These are phyloP conservation scores for Antheraea mylitta DNA, from an alignment of 1,140 invertebrate genomes.

Conservation along the genomic window DNA sequence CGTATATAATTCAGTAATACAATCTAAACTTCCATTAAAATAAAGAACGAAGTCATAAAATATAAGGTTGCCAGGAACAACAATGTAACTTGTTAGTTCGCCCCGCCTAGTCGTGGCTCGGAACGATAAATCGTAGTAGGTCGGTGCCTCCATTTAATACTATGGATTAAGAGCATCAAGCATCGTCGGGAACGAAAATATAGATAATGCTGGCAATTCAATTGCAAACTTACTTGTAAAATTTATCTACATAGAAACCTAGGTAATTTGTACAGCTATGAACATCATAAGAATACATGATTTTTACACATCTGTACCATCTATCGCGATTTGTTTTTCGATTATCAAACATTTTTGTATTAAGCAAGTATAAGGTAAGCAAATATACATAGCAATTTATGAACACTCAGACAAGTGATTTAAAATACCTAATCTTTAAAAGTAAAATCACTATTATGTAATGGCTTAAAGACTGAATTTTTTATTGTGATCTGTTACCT, in stretches of 20 bases:
- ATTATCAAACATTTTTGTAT: too few relatives aligned
- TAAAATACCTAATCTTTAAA: too few relatives aligned
- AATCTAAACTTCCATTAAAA: slow-evolving; percentile 13
- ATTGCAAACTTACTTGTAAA: slow-evolving; percentile 19
- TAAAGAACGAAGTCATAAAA: slow-evolving; percentile 10
- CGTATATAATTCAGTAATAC: not conserved
- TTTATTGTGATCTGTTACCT: not conserved
- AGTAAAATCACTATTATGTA: too few relatives aligned
- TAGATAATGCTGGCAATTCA: slow-evolving; percentile 36
- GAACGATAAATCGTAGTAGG: slow-evolving; percentile 44
- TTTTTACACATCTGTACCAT: too few relatives aligned
- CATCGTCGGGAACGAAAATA: slow-evolving; percentile 40
- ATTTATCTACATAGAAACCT: slow-evolving; percentile 23
- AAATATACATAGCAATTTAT: too few relatives aligned
- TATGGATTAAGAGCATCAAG: slow-evolving; percentile 46
- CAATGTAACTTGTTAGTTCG: slow-evolving; percentile 42
- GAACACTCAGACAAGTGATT: too few relatives aligned
- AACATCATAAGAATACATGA: too few relatives aligned
- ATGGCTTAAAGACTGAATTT: too few relatives aligned
- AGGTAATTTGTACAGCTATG: not conserved
- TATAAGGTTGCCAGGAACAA: slow-evolving; percentile 42
- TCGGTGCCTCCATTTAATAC: slow-evolving; percentile 45
- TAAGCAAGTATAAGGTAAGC: too few relatives aligned
- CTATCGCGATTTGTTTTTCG: too few relatives aligned
- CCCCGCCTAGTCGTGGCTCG: slow-evolving; percentile 34